Base-by-base conservation (phyloP, 2,113 vertebrate species). In the Ciconia boyciana region DNA sequence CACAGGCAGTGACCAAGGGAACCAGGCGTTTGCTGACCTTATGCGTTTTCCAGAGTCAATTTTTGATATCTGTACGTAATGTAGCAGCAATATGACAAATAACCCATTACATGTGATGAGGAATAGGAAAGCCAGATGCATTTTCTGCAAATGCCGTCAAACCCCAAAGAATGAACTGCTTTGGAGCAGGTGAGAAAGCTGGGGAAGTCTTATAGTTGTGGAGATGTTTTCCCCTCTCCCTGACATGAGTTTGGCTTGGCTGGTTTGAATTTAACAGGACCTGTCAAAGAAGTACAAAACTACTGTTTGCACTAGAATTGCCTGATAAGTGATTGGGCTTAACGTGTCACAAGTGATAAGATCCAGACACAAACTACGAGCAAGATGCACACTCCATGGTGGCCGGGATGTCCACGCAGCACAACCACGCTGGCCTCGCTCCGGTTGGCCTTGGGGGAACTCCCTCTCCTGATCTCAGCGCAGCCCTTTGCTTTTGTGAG, bases 371-470 rank as follows among this genome's bases (percentile, higher is more conserved):
- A 31, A 83, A 62, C 61, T 11, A 20, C 0, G 1, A 82, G 68
- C 62, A 36, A 52, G 79, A 36, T 0, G 0, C 58, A 25, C 2
- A 4, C 51, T 71, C 25, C 39, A 3, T 0, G 1, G 43, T 24
- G 55, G 14, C 48, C 62, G 39, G 21, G 44, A 69, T 62, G 32
- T 7, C 72, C 83, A 26, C 0, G 0, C 13, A 69, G 62, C 7
- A 2, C 0, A 0, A 54, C 29, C 49, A 28, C 0, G 3, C 32
- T 65, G 54, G 65, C 65, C 21, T 74, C 2, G 0, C 61, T 71
- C 36, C 3, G 2, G 11, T 0, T 29, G 49, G 24, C 46, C 79
- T 46, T 13, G 46, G 57, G 25, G 46, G 15, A 89, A 16, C 15
- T 62, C 39, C 9, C 32, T 4, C 11, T 11, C 10, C 34, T 51